These are phyloP conservation scores for Semaprochilodus insignis DNA, from an alignment of 2,797 vertebrate genomes.

Conservation along the genomic window DNA sequence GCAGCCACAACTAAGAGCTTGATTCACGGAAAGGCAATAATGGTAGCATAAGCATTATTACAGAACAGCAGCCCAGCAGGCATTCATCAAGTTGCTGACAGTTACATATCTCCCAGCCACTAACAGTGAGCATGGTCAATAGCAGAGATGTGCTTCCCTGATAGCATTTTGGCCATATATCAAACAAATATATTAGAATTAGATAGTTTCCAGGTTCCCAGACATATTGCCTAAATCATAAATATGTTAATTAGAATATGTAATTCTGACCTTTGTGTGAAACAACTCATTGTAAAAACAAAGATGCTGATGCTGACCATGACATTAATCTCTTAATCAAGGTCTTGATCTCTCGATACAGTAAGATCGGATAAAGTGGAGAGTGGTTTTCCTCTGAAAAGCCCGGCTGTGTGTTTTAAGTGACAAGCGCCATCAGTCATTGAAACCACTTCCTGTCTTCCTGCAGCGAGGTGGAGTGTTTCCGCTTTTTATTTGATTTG, in stretches of 20 bases:
- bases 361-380: constrained; percentile 40
- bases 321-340: constrained; percentile 22
- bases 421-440: constrained; percentile 67
- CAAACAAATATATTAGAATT: constrained; percentile 5
- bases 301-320: background rate
- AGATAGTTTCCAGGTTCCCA: constrained; percentile 14
- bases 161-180: constrained; percentile 8
- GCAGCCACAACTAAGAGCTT: constrained; percentile 12
- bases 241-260: background rate
- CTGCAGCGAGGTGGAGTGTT: constrained; percentile 67
- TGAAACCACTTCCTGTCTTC: constrained; percentile 68
- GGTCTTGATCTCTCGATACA: constrained; percentile 32
- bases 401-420: constrained; percentile 64
- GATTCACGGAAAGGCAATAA: constrained; percentile 40
- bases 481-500: constrained; percentile 80
- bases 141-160: constrained; percentile 17
- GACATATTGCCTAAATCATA: constrained; percentile 3
- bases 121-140: constrained; percentile 32
- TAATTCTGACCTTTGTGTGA: background rate
- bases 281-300: background rate
- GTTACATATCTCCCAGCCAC: constrained; percentile 35
- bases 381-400: constrained; percentile 36
- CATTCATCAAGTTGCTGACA: constrained; percentile 39
- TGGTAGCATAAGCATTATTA: constrained; percentile 47
- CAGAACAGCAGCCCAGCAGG: constrained; percentile 38